Percentiles rank a stretch among this genome's conserved stretches.
Evolutionary conservation across 1,140 invertebrate species (phyloP).

Genomic region (Brachionus sp.): DNA sequence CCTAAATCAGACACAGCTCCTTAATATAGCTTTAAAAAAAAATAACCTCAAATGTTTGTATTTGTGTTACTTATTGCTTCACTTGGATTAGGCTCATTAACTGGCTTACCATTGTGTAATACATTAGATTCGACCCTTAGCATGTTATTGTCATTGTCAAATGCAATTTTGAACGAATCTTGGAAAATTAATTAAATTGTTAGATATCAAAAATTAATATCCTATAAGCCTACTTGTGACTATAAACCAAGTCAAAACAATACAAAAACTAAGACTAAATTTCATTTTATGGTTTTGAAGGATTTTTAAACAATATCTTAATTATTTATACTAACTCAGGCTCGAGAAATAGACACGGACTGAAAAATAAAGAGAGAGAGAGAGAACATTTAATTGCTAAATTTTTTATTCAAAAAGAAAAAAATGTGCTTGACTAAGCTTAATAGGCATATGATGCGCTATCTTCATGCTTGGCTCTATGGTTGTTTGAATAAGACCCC

Average conservation of each 20-base stretch:
- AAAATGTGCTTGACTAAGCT: not conserved
- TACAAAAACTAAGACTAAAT: not conserved
- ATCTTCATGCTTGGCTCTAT: not conserved
- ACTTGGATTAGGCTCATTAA: not conserved
- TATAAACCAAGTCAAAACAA: not conserved
- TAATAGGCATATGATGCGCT: not conserved
- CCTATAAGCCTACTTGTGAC: not conserved
- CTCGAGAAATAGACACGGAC: not conserved
- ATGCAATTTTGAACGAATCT: constrained; percentile 11
- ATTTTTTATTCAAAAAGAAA: constrained; percentile 1
- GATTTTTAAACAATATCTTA: not conserved
- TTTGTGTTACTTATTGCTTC: constrained; percentile 11
- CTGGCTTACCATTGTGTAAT: constrained; percentile 32
- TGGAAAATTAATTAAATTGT: not conserved
- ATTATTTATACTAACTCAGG: not conserved
- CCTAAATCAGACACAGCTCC: constrained; percentile 8
- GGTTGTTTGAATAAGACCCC: not conserved
- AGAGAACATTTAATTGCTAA: not conserved
- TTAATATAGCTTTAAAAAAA: not conserved
- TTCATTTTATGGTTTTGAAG: not conserved
- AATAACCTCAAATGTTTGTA: not conserved
- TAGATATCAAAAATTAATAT: not conserved
- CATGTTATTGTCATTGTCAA: constrained; percentile 23
- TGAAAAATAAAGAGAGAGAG: not conserved
- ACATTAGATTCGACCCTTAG: constrained; percentile 16